These are phyloP conservation scores for Epinotia bilunana DNA, from an alignment of 2,888 invertebrate genomes.

Conservation along the genomic window DNA sequence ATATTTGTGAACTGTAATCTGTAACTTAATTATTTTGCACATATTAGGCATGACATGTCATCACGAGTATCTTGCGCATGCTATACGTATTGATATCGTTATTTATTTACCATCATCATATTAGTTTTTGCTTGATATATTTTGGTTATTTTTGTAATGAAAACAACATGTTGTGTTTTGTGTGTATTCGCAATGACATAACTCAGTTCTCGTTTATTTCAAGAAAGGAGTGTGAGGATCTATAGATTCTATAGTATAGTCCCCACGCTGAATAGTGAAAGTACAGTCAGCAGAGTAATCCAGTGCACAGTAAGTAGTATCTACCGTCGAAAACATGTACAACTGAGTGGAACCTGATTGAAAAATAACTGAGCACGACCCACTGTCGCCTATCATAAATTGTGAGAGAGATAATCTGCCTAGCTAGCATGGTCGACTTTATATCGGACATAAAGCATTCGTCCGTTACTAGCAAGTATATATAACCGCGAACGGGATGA, in stretches of 20 bases:
- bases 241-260: not conserved
- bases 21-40: not conserved
- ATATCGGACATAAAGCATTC: too few species aligned
- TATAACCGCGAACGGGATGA: too few species aligned
- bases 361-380: too few species aligned
- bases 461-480: too few species aligned
- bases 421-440: too few species aligned
- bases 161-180: not conserved
- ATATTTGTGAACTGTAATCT: not conserved
- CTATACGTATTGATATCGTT: not conserved
- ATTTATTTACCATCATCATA: not conserved
- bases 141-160: slow-evolving; percentile 1
- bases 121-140: not conserved
- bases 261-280: not conserved
- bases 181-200: not conserved
- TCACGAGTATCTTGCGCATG: slow-evolving; percentile 28
- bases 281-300: too few species aligned
- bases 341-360: too few species aligned
- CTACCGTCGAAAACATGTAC: too few species aligned
- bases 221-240: not conserved
- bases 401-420: too few species aligned
- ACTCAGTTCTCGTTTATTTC: not conserved
- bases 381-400: too few species aligned
- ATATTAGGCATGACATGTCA: slow-evolving; percentile 3
- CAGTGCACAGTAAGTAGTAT: too few species aligned